Percentiles rank a stretch among this genome's conserved stretches.
Evolutionary conservation across 2,888 invertebrate genomes (phyloP).

Genomic region (Eudasyphora cyanicolor): DNA sequence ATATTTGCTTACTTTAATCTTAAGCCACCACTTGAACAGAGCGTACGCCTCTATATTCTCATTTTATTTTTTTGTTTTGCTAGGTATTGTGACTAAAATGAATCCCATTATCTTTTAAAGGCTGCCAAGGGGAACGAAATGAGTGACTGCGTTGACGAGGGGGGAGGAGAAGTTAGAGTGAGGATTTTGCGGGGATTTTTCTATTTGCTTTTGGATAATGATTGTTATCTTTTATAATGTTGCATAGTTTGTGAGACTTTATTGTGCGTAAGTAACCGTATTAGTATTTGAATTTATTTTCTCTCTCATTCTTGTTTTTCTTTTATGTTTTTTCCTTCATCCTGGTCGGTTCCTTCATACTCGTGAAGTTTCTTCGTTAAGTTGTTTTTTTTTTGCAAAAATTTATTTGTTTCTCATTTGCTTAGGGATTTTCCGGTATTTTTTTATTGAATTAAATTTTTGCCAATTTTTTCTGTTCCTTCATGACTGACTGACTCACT

Average conservation of each 20-base stretch:
- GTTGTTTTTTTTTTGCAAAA: slow-evolving; percentile 7
- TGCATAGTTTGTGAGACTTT: slow-evolving; percentile 41
- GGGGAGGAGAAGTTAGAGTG: too few relatives aligned
- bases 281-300: slow-evolving; percentile 44
- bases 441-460: slow-evolving; percentile 51
- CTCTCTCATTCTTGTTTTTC: background rate
- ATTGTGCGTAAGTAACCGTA: slow-evolving; percentile 51
- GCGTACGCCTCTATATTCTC: background rate
- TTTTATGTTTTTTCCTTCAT: slow-evolving; percentile 2
- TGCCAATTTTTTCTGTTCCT: background rate
- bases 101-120: background rate
- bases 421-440: background rate
- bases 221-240: slow-evolving; percentile 49
- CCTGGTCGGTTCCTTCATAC: background rate
- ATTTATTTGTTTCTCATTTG: slow-evolving; percentile 21
- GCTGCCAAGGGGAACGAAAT: background rate
- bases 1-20: slow-evolving; percentile 1
- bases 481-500: background rate
- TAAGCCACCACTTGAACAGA: background rate
- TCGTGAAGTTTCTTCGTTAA: too few relatives aligned
- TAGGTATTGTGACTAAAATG: background rate
- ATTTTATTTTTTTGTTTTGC: too few relatives aligned
- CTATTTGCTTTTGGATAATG: slow-evolving; percentile 39
- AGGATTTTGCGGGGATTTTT: too few relatives aligned
- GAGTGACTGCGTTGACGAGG: too few relatives aligned